Percentiles rank a stretch among this genome's conserved stretches.
These are phyloP conservation scores for Cyclina sinensis DNA, from an alignment of 1,140 invertebrate genomes.

Conservation along the genomic window DNA sequence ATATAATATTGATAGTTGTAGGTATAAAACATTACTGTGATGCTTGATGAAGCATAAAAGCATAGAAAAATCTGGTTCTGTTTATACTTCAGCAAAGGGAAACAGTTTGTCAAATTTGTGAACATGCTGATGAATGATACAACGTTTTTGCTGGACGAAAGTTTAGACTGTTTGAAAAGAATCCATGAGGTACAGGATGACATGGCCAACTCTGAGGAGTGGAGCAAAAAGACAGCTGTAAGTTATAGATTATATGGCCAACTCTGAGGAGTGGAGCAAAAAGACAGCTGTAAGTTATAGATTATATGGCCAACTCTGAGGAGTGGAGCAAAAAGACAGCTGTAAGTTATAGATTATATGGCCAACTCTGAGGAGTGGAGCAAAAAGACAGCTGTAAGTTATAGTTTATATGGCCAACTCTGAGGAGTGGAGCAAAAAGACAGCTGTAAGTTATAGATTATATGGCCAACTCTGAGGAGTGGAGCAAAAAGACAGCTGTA, in stretches of 20 bases:
- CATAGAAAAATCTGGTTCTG: too few relatives aligned
- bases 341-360: slow-evolving; percentile 90
- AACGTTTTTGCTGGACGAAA: slow-evolving; percentile 98
- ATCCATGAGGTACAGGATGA: slow-evolving; percentile 98
- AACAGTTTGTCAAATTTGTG: slow-evolving; percentile 98
- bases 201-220: slow-evolving; percentile 91
- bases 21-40: too few relatives aligned
- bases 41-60: too few relatives aligned
- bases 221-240: slow-evolving; percentile 89
- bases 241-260: slow-evolving; percentile 91
- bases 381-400: slow-evolving; percentile 87
- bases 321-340: slow-evolving; percentile 90
- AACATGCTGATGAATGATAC: slow-evolving; percentile 99
- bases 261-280: slow-evolving; percentile 90
- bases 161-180: slow-evolving; percentile 96
- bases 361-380: slow-evolving; percentile 91
- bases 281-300: slow-evolving; percentile 87
- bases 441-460: slow-evolving; percentile 83
- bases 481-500: slow-evolving; percentile 89
- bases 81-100: slow-evolving; percentile 85
- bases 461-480: slow-evolving; percentile 91
- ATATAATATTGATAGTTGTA: too few relatives aligned
- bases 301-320: slow-evolving; percentile 91
- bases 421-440: slow-evolving; percentile 90
- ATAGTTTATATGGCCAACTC: slow-evolving; percentile 91